Base-by-base conservation (phyloP, 2,797 vertebrate species). In the Scomberomorus guttatus region DNA sequence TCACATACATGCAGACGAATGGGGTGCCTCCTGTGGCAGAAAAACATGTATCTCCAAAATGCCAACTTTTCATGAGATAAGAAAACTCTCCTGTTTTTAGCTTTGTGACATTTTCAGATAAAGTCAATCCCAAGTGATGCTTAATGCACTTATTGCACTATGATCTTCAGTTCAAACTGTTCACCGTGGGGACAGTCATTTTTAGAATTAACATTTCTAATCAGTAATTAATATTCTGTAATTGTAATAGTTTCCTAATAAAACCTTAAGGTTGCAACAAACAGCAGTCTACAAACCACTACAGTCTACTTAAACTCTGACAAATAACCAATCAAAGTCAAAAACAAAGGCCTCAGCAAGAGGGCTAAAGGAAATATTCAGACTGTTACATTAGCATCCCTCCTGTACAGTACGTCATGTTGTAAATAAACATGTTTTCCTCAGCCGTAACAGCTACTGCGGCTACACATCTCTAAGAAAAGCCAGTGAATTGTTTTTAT, bases 371-470 rank as follows among this genome's bases (percentile, higher is more conserved):
- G 22, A 20, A 46, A 39, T 10, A 64, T 34, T 25, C 18, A 12
- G 14, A 2, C 18, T 18, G 70, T 37, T 58, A 2, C n/a, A 77
- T 46, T 6, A 52, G 1, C 50, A 13, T 15, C 29, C 56, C 22
- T 22, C 3, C 2, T 51, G n/a, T 15, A 15, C 44, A 46, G 5
- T 17, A 42, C 65, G 46, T 20, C 44, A 39, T n/a, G 60, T 61
- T 59, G 59, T 39, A 67, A 66, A 63, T 70, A 75, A 73, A 77
- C 46, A 50, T 20, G 10, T 73, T 79, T 68, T 58, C 27, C 24
- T 59, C 54, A 72, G 64, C 57, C 6, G 59, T 6, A 39, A 2
- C 6, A 24, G 55, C 60, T 12, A 2, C 29, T 20, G n/a, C 1
- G 1, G 25, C 42, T 55, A 5, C n/a, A 32, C 44, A 1, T 22